Conservation (phyloP, 1,140 invertebrate genomes). For the Drosophila parabipectinata region DNA sequence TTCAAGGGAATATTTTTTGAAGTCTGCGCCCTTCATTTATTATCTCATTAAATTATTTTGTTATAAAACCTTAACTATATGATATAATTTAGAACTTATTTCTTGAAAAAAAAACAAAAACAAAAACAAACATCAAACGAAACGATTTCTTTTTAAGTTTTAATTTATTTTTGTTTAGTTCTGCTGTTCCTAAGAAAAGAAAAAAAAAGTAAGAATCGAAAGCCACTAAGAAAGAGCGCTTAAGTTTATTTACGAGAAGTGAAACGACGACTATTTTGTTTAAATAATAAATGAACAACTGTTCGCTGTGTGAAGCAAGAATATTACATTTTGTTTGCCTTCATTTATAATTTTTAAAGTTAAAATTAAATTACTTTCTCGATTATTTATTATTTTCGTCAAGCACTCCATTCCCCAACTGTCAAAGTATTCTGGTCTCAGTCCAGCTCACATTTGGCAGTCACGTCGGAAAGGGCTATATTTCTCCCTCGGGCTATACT, state of each 20-base stretch:
- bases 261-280: constrained; percentile 76
- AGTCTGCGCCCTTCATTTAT: constrained; percentile 78
- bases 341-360: neutral
- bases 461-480: neutral
- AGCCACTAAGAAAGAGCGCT: constrained; percentile 52
- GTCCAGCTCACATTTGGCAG: neutral
- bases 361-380: neutral
- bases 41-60: constrained; percentile 83
- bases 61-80: constrained; percentile 76
- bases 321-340: constrained; percentile 20
- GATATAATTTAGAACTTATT: constrained; percentile 69
- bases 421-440: neutral
- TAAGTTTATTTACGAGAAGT: constrained; percentile 66
- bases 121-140: constrained; percentile 48
- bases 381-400: neutral
- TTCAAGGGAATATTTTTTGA: constrained; percentile 71
- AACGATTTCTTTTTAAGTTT: constrained; percentile 73
- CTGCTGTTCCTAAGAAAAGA: constrained; percentile 71
- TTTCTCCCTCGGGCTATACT: neutral
- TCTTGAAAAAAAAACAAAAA: constrained; percentile 48
- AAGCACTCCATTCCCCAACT: neutral
- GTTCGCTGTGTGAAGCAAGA: constrained; percentile 65
- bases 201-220: constrained; percentile 30
- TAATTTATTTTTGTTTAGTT: constrained; percentile 77
- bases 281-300: constrained; percentile 62